Evolutionary conservation across 2,888 invertebrate species (phyloP), one percentile per base, ranked within the genome.

Genomic region (Proisotoma minuta): DNA sequence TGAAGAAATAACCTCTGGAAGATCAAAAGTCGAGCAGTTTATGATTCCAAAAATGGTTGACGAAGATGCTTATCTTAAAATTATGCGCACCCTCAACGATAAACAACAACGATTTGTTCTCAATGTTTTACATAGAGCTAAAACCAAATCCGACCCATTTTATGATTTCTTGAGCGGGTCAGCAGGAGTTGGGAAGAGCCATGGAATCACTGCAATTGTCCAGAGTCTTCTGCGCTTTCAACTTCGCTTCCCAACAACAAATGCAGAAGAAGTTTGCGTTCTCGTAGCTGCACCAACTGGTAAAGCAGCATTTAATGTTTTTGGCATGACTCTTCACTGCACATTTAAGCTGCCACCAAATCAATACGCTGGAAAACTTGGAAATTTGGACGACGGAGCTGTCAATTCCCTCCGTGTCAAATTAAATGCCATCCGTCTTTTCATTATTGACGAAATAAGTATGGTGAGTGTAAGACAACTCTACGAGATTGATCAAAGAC

Each of bases 121-220:
- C 8, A 47, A 73, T 24, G 48, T 60, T 1, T 29, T 73, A 3
- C 56, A 72, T 29, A 12, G 10, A 2, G 20, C 69, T 1, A 73
- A 73, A 56, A 62, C 60, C 1, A n/a, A 26, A 10, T 28, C 18
- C 26, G 74, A 63, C 48, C 73, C 72, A 39, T 65, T 74, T 57
- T 60, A 60, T 59, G 59, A 68, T 27, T 75, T 71, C 62, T 56
- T 75, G 10, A 65, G 62, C 65, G 75, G 74, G 20, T 68, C 69
- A 28, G 75, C 74, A 5, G 75, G 75, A 4, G 75, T 75, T 12
- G 75, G 75, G 10, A 75, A 76, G 70, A 75, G 75, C 58, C 64
- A 48, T 22, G 57, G 74, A 2, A 73, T 76, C 4, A 69, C 65
- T 24, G 66, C 72, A 18, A 65, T 75, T n/a, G 56, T 64, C 2